Evolutionary conservation across 2,888 invertebrate species (phyloP), one percentile per base, ranked within the genome.

Genomic region (Chrysotoxum bicinctum): DNA sequence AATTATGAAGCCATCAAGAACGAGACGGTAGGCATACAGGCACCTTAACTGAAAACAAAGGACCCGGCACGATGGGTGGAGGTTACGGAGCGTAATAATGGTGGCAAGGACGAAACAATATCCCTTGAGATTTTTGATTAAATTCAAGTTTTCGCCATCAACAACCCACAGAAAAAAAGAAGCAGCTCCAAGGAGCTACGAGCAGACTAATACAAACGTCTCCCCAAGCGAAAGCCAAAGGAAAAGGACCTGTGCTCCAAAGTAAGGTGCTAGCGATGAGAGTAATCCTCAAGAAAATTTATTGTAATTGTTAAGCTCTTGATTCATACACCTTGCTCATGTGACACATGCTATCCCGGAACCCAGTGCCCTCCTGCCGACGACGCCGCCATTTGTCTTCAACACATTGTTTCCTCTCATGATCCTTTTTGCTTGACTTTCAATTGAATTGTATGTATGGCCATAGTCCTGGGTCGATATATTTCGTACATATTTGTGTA

Each of bases 271-370:
- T 54, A 43, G 54, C 68, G 73, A 69, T 52, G 75, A 60, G 56
- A 77, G 73, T 85, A 81, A 85, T 85, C 73, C 73, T 81, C 76
- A 32, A 69, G 76, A 81, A 81, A 85, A 85, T 85, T 85, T 76
- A 85, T 85, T 73, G 73, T 69, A 81, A 77, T 69, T 77, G 81
- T 73, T 73, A 85, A 77, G 76, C 81, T 81, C 62, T 62, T 85
- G 85, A 85, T 77, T 81, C 81, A 77, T 73, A 81, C 73, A 77
- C 72, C 72, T 85, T 81, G 76, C 73, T 75, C 75, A 68, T 76
- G 66, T 76, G 76, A 70, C 84, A 80, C 60, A 84, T 72, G 70
- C 74, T 73, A 21, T 12, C 48, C 50, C 7, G 23, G 26, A 23
- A 48, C 23, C 26, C 5, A 21, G 54, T 48, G 19, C 19, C 3